A percentile compares a stretch with the other conserved stretches of the same genome.
phyloP scores from a whole-genome alignment of 2,797 vertebrate species.

The Mus minutoides region DNA sequence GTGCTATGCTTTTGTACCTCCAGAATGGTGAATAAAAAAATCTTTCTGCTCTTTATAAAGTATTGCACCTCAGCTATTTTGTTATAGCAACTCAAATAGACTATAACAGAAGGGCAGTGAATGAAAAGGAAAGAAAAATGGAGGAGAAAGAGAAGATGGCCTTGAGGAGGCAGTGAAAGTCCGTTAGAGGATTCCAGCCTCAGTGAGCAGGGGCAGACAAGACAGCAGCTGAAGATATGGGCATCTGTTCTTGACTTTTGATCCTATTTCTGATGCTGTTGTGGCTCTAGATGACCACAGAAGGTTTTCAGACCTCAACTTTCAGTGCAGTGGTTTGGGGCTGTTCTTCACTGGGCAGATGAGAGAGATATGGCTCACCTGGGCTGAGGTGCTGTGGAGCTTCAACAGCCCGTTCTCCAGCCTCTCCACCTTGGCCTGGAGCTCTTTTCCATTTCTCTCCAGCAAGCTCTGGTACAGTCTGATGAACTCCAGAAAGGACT shows the following conservation, averaged over 20 bases:
- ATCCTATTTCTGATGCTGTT: background rate
- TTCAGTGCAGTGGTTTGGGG: background rate
- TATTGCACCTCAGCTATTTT: background rate
- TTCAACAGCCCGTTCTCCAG: slow-evolving; percentile 96
- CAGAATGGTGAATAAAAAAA: background rate
- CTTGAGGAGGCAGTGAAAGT: background rate
- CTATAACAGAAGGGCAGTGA: background rate
- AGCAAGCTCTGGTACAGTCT: slow-evolving; percentile 94
- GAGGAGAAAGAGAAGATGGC: background rate
- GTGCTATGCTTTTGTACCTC: background rate
- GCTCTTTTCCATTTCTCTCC: slow-evolving; percentile 88
- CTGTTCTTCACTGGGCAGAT: background rate
- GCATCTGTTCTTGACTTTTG: background rate
- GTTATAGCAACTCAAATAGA: background rate
- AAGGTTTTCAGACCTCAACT: background rate
- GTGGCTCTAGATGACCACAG: background rate
- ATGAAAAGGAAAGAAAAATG: background rate
- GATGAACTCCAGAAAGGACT: slow-evolving; percentile 98
- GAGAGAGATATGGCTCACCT: slow-evolving; percentile 86
- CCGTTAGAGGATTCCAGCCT: background rate
- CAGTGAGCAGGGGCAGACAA: background rate
- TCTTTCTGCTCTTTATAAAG: background rate
- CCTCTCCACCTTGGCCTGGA: slow-evolving; percentile 92
- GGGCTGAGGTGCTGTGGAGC: slow-evolving; percentile 94
- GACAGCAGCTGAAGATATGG: background rate